A percentile compares a stretch with the other conserved stretches of the same genome.
Conservation (phyloP, 2,888 invertebrate genomes). For the Nezara viridula region DNA sequence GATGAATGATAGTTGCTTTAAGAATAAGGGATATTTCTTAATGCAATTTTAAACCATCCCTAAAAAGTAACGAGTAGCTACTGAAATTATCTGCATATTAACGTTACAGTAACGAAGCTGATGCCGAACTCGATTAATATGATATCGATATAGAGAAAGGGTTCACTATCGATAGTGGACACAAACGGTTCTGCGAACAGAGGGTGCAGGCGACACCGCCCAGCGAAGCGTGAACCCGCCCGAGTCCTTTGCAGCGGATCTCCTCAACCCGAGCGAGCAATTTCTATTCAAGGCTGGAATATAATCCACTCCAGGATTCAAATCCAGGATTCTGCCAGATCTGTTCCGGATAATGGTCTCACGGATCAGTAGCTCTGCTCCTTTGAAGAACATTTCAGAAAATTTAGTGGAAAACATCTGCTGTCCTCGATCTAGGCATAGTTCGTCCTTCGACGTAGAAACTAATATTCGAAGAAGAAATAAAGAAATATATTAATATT, state of each 20-base stretch:
- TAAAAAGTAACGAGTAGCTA: no score
- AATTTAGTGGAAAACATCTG: slow-evolving; percentile 32
- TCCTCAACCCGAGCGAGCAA: slow-evolving; percentile 22
- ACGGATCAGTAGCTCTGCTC: background rate
- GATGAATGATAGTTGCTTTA: no score
- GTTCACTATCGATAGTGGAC: background rate
- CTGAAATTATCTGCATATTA: no score
- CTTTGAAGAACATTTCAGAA: slow-evolving; percentile 38
- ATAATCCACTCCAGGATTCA: background rate
- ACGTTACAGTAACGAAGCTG: background rate
- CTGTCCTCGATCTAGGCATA: background rate
- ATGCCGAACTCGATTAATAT: background rate
- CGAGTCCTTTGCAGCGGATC: background rate
- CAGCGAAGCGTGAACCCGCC: background rate
- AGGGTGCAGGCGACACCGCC: background rate
- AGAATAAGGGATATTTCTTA: no score
- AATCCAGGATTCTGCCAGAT: background rate
- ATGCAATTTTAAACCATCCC: no score
- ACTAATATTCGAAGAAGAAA: no score
- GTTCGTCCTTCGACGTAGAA: background rate
- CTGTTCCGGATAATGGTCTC: slow-evolving; percentile 25
- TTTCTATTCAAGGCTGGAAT: background rate
- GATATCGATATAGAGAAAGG: background rate
- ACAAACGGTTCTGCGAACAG: background rate
- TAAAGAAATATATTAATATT: no score